Evolutionary conservation across 2,797 vertebrate species (phyloP).

Genomic region (Semotilus atromaculatus): DNA sequence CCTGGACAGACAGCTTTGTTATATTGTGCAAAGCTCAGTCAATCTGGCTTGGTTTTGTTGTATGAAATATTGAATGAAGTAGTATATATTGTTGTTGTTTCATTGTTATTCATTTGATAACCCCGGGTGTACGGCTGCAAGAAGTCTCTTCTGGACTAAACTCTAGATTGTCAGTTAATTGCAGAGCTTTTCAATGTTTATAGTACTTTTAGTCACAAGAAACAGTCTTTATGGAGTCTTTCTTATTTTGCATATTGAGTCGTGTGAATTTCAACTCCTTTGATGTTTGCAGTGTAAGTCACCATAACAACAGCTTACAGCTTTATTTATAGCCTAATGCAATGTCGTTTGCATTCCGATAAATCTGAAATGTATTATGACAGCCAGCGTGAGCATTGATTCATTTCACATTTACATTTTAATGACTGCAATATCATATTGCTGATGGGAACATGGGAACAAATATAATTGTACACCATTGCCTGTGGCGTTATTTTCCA

Average conservation of each 20-base stretch:
- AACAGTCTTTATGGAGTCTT: not conserved
- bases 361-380: conserved; percentile 23
- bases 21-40: not conserved
- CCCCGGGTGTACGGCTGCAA: not conserved
- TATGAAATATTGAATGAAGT: not conserved
- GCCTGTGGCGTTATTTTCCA: not conserved
- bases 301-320: conserved; percentile 65
- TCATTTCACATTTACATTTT: not conserved
- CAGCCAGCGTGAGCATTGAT: not conserved
- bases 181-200: not conserved
- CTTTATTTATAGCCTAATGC: conserved; percentile 63
- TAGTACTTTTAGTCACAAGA: not conserved
- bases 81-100: not conserved
- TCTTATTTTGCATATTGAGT: not conserved
- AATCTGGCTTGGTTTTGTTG: conserved; percentile 10
- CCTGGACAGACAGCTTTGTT: not conserved
- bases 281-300: conserved; percentile 42
- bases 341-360: conserved; percentile 3
- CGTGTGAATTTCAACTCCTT: conserved; percentile 10
- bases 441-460: conserved; percentile 6
- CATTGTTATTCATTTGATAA: not conserved
- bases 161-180: not conserved
- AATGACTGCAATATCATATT: conserved; percentile 11
- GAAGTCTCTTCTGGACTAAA: not conserved
- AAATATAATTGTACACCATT: conserved; percentile 9